Conservation (phyloP, 2,113 vertebrate species). For the Suncus etruscus region DNA sequence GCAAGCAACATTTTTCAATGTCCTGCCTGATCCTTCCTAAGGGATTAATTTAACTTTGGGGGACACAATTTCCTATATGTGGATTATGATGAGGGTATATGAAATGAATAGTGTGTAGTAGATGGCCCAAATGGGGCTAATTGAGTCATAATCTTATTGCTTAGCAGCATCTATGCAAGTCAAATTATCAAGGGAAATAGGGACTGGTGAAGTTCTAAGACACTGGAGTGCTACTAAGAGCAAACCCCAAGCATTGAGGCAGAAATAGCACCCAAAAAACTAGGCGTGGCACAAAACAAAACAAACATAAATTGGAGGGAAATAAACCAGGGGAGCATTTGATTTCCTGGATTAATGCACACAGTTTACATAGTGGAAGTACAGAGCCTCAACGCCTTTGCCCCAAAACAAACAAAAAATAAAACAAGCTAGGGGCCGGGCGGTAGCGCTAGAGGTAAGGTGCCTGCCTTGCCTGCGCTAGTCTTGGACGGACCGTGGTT, state of each 20-base stretch:
- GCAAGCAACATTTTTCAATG: neutral
- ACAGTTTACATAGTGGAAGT: constrained; percentile 55
- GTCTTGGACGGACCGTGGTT: too few species aligned
- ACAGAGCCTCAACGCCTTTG: neutral
- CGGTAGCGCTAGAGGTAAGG: too few species aligned
- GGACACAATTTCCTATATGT: neutral
- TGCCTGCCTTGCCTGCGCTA: too few species aligned
- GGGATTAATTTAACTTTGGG: constrained; percentile 19
- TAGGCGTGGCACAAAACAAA: too few species aligned
- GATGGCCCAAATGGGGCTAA: neutral
- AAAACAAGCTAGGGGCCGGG: too few species aligned
- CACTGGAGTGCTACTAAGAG: too few species aligned
- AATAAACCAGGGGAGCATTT: constrained; percentile 28
- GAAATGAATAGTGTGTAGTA: constrained; percentile 30
- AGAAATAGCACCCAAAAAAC: too few species aligned
- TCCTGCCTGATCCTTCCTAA: neutral
- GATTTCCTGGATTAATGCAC: constrained; percentile 40
- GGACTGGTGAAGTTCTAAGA: neutral
- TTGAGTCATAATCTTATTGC: neutral
- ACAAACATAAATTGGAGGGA: neutral
- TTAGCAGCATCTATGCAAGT: neutral
- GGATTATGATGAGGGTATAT: constrained; percentile 12
- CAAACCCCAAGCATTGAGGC: too few species aligned
- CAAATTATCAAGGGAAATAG: constrained; percentile 22
- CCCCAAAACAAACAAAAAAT: too few species aligned